Base-by-base conservation (phyloP, 2,797 vertebrate genomes). In the Pterois miles region DNA sequence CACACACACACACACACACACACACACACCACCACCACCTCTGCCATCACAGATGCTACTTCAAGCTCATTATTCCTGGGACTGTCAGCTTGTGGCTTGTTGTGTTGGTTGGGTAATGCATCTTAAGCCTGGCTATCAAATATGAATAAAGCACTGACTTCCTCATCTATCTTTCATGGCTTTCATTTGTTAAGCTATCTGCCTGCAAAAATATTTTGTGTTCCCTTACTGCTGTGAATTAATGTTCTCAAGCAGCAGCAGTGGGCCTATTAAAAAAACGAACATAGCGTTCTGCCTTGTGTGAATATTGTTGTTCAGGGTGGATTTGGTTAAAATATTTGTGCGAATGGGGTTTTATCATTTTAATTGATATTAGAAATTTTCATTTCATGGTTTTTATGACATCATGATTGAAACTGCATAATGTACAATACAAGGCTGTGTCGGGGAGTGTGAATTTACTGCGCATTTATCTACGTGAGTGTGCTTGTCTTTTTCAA, bases 161-260 rank as follows among this genome's bases (percentile, higher is more conserved):
- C 74, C 91, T 92, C 93, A 93, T 93, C 81, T 85, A 93, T 93
- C 86, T 91, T 93, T 93, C 80, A 94, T 92, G 74, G 76, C 65
- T 89, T 92, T 92, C 85, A 91, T 93, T 92, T 93, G 90, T 91
- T 89, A 87, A 90, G 88, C 89, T 85, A 80, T 91, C 91, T 91
- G 85, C 87, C 77, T 81, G 74, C 65, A 56, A 87, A 91, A 86
- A 89, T 86, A 90, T 90, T 88, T 86, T 78, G 83, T 89, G 87
- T 86, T 89, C 74, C 72, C 71, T 52, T 40, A 74, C 74, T 70
- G 72, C 82, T 74, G 82, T 62, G 86, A 91, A 84, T 84, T 43
- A 83, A 83, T 76, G 80, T 29, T 78, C 85, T 75, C n/a, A 2
- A 79, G 78, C 75, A 74, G 81, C 68, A 34, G 81, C 68, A 34